Percentiles rank a stretch among this genome's conserved stretches.
Evolutionary conservation across 1,140 invertebrate species (phyloP).

Genomic region (Solenopsis fugax): DNA sequence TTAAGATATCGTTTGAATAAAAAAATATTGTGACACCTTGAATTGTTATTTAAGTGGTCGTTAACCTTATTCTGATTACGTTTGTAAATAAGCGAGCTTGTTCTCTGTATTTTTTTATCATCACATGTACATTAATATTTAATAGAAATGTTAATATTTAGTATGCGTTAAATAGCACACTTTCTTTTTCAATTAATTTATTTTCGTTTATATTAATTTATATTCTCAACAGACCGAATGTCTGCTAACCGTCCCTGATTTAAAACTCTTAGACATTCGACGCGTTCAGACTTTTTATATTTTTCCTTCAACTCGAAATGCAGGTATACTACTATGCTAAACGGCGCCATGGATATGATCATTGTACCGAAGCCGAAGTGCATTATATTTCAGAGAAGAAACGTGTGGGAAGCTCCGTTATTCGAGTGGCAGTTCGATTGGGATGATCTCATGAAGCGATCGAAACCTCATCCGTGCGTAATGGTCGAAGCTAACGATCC

Average conservation of each 20-base stretch:
- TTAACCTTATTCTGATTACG: too few species aligned
- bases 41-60: too few species aligned
- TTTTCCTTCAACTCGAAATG: neutral
- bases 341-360: slow-evolving; percentile 93
- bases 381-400: slow-evolving; percentile 93
- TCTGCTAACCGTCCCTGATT: neutral
- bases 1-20: too few species aligned
- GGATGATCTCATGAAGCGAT: slow-evolving; percentile 90
- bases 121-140: neutral
- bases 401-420: slow-evolving; percentile 89
- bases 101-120: neutral
- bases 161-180: neutral
- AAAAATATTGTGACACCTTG: too few species aligned
- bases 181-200: neutral
- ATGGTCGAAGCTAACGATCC: slow-evolving; percentile 95
- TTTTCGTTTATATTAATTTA: too few species aligned
- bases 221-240: neutral
- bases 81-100: too few species aligned
- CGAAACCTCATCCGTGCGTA: slow-evolving; percentile 92
- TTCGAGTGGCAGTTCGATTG: slow-evolving; percentile 91
- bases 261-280: neutral
- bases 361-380: slow-evolving; percentile 91
- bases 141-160: neutral
- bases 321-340: slow-evolving; percentile 95
- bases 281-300: neutral